Evolutionary conservation across 2,888 invertebrate genomes (phyloP).

Genomic region (Oasisia sp.): DNA sequence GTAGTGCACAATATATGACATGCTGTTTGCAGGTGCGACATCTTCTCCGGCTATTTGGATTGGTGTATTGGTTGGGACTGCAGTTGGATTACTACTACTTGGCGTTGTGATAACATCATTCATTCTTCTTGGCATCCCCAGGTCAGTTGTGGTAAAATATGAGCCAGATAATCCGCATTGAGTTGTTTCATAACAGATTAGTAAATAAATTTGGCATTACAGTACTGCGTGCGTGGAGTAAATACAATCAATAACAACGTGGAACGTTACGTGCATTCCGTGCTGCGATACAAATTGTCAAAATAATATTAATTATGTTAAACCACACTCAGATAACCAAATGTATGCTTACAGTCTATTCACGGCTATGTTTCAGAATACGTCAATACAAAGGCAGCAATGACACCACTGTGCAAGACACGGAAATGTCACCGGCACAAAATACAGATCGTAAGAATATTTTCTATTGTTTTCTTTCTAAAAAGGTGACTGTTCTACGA

Average conservation of each 20-base stretch:
- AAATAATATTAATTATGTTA: too few species aligned
- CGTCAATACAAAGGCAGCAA: not conserved
- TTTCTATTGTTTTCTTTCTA: not conserved
- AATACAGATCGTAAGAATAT: not conserved
- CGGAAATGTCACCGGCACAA: not conserved
- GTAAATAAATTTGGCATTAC: not conserved
- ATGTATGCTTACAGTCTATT: not conserved
- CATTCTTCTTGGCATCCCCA: not conserved
- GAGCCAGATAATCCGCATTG: not conserved
- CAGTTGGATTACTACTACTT: too few species aligned
- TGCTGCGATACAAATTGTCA: too few species aligned
- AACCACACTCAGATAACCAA: too few species aligned
- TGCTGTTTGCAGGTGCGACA: too few species aligned
- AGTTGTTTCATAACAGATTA: not conserved
- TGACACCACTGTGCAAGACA: not conserved
- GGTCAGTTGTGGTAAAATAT: not conserved
- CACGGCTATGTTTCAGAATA: not conserved
- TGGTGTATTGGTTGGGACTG: too few species aligned
- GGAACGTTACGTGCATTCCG: not conserved
- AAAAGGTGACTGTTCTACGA: too few species aligned
- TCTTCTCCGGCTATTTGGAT: not conserved
- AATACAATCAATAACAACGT: not conserved
- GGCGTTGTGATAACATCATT: not conserved
- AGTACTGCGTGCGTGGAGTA: not conserved
- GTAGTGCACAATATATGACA: too few species aligned